phyloP scores from a whole-genome alignment of 2,113 vertebrate genomes.

The Ploceus nigricollis region DNA sequence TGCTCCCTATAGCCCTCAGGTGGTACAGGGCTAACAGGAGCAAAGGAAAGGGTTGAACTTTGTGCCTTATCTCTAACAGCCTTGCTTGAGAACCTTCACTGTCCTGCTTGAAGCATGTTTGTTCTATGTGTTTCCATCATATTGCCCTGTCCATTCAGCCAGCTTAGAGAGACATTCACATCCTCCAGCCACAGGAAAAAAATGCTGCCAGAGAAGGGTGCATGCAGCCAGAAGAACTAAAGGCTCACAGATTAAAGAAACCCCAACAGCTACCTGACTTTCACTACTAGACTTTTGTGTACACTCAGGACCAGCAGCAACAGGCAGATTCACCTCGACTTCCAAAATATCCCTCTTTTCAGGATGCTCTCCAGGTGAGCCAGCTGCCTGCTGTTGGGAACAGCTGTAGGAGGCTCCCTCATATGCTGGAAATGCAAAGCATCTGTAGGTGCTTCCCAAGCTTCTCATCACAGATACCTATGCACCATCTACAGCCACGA shows the following conservation, averaged over 20 bases:
- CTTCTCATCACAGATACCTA: not conserved
- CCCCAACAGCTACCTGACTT: not conserved
- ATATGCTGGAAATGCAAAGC: not conserved
- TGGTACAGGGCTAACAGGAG: not conserved
- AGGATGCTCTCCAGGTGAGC: not conserved
- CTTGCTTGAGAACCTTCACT: not conserved
- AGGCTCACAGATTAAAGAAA: not conserved
- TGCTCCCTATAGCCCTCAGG: not conserved
- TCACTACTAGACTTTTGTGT: not conserved
- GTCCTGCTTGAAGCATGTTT: not conserved
- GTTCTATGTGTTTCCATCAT: not conserved
- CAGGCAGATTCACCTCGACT: not conserved
- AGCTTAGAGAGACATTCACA: not conserved
- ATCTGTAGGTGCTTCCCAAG: no score
- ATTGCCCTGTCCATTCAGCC: not conserved
- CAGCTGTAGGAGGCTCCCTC: not conserved
- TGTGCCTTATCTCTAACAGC: not conserved
- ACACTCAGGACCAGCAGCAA: not conserved
- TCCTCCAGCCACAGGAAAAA: not conserved
- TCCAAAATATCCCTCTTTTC: not conserved
- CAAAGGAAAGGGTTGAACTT: not conserved
- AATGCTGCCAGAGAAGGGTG: not conserved
- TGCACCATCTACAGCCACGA: not conserved
- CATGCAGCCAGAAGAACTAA: not conserved
- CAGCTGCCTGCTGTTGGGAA: rapidly evolving